These are phyloP conservation scores for Oligia strigilis DNA, from an alignment of 2,888 invertebrate genomes.

Conservation along the genomic window DNA sequence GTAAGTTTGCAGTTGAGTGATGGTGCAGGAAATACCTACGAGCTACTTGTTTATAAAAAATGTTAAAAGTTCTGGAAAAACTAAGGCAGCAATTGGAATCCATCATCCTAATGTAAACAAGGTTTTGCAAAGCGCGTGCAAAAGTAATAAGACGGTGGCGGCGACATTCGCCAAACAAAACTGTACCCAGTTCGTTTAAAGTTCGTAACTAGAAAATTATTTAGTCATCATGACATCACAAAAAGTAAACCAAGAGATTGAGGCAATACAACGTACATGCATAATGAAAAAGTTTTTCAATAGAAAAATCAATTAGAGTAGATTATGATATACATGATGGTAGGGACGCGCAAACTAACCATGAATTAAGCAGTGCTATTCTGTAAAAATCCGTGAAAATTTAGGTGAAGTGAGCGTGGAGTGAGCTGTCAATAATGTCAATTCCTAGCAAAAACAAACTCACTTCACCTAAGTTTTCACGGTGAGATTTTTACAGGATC, in stretches of 20 bases:
- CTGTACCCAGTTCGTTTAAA: not conserved
- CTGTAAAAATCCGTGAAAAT: too few species aligned
- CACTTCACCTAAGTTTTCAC: too few species aligned
- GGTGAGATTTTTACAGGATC: too few species aligned
- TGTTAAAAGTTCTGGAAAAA: conserved; percentile 8
- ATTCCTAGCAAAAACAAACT: too few species aligned
- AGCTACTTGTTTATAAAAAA: not conserved
- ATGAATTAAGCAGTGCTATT: too few species aligned
- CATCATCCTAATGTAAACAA: conserved; percentile 24
- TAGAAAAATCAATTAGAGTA: not conserved
- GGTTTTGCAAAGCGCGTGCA: not conserved
- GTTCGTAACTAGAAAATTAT: not conserved
- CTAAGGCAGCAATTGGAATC: conserved; percentile 22
- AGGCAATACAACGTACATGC: not conserved
- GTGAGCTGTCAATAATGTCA: too few species aligned
- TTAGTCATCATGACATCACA: not conserved
- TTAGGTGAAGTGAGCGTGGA: too few species aligned
- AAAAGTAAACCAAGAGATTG: not conserved
- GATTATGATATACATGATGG: not conserved
- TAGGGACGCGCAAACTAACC: too few species aligned
- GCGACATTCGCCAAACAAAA: conserved; percentile 1
- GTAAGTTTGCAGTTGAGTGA: not conserved
- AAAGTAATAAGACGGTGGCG: not conserved
- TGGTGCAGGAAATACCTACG: not conserved
- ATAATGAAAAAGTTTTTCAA: not conserved